A percentile compares a stretch with the other conserved stretches of the same genome.
Evolutionary conservation across 2,797 vertebrate genomes (phyloP).

Genomic region (Enteromius fasciolatus): DNA sequence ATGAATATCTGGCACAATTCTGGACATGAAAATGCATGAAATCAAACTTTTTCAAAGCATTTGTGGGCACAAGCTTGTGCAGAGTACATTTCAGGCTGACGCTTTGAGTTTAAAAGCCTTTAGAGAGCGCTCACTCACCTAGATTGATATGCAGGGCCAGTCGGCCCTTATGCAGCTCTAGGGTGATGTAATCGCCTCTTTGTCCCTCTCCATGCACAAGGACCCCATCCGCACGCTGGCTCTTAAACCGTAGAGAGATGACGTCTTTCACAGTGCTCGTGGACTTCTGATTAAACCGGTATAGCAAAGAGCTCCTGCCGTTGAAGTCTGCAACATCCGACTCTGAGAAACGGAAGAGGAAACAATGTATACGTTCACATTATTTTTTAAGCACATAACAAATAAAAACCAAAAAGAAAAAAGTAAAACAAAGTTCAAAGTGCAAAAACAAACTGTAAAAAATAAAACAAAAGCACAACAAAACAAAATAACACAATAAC

Average conservation of each 20-base stretch:
- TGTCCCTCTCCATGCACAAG: constrained; percentile 92
- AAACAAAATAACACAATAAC: neutral
- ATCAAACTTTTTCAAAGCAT: neutral
- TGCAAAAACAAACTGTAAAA: neutral
- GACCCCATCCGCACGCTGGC: constrained; percentile 87
- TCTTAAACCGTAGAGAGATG: constrained; percentile 94
- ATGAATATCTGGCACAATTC: neutral
- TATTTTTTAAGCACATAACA: neutral
- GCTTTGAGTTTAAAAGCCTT: constrained; percentile 2
- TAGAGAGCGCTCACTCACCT: constrained; percentile 73
- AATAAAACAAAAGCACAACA: neutral
- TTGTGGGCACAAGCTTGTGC: neutral
- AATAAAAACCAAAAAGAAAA: neutral
- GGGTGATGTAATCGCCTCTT: constrained; percentile 87
- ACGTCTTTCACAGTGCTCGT: constrained; percentile 87
- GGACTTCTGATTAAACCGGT: constrained; percentile 87
- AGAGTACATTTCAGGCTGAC: neutral
- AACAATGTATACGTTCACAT: neutral
- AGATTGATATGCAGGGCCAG: constrained; percentile 88
- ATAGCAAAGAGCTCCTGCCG: constrained; percentile 89
- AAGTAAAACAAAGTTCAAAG: neutral
- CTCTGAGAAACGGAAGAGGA: constrained; percentile 69
- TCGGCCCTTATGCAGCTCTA: constrained; percentile 88
- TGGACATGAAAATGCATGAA: neutral
- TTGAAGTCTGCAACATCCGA: constrained; percentile 92